phyloP scores from a whole-genome alignment of 2,888 invertebrate genomes.

The Priocnemis perturbator region DNA sequence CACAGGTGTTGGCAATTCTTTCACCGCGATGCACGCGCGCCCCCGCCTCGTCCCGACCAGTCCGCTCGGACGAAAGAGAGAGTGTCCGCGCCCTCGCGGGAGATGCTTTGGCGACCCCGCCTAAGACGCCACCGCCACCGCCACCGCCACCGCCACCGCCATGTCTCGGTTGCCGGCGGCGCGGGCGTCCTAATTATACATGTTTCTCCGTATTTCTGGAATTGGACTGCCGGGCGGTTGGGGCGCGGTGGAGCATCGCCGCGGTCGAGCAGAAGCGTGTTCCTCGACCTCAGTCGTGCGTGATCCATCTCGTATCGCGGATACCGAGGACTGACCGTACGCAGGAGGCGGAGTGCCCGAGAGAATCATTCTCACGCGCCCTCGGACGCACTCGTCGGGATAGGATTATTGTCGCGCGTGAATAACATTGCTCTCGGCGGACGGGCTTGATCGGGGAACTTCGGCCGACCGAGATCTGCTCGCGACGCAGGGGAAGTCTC shows the following conservation, averaged over 20 bases:
- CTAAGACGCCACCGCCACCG: conserved; percentile 49
- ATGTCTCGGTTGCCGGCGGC: conserved; percentile 53
- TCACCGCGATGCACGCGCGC: background rate
- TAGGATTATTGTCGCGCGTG: too few species aligned
- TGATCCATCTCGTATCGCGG: conserved; percentile 62
- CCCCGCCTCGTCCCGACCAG: too few species aligned
- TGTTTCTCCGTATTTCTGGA: conserved; percentile 75
- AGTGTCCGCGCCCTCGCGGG: conserved; percentile 26
- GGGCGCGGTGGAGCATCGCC: conserved; percentile 46
- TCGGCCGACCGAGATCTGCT: background rate
- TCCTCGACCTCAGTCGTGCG: conserved; percentile 68
- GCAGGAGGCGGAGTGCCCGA: background rate
- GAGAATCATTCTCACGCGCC: background rate
- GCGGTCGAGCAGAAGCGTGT: conserved; percentile 47
- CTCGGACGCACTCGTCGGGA: too few species aligned
- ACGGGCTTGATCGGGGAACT: too few species aligned
- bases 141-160: conserved; percentile 53
- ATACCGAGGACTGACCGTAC: conserved; percentile 18
- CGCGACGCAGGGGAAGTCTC: background rate
- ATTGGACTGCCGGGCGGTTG: conserved; percentile 67
- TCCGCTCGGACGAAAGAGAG: too few species aligned
- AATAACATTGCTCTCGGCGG: too few species aligned
- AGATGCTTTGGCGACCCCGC: too few species aligned
- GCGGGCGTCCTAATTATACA: conserved; percentile 71
- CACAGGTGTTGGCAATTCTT: conserved; percentile 11